Base-by-base conservation (phyloP, 2,888 invertebrate species). In the Torymus tubicola region DNA sequence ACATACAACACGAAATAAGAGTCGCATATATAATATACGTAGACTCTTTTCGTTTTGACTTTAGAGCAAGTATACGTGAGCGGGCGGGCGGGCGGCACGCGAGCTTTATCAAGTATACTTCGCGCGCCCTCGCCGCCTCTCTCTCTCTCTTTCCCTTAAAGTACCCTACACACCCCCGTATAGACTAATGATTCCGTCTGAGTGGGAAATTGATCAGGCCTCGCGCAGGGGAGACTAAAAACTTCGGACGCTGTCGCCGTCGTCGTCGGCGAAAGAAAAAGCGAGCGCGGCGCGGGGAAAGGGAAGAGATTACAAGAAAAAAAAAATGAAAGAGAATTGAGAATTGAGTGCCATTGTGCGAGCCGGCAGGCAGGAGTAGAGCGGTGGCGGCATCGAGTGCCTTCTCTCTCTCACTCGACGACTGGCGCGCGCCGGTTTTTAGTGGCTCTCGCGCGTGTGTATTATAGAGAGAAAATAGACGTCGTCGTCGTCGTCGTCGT, bases 191-290 rank as follows among this genome's bases (percentile, higher is more conserved):
- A 89, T 88, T 88, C 87, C n/a, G 89, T 89, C 90, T 90, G 90
- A 90, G 90, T 88, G 89, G 90, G 86, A 90, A 90, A 90, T 90
- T 89, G 89, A 89, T 89, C 89, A 87, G 87, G n/a, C n/a, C 87
- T 8, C 31, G 31, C 31, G 31, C 31, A 31, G 86, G 64, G 85
- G 80, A 83, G 83, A 31, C 84, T 86, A 85, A 89, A 89, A 87
- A 88, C 86, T 86, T 88, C 87, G 86, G 85, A 83, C 85, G 86
- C 82, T 81, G 31, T 31, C 31, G 31, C 3, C 31, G 31, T 31
- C 31, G 31, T 84, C 84, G 83, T 60, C 68, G 31, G 70, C 64
- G 64, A 57, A 18, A 31, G n/a, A 60, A 12, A 64, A 13, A 74
- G 65, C 65, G 60, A 61, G n/a, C n/a, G n/a, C n/a, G n/a, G n/a